Evolutionary conservation across 2,113 vertebrate species (phyloP), one percentile per base, ranked within the genome.

Genomic region (Blennius ocellaris): DNA sequence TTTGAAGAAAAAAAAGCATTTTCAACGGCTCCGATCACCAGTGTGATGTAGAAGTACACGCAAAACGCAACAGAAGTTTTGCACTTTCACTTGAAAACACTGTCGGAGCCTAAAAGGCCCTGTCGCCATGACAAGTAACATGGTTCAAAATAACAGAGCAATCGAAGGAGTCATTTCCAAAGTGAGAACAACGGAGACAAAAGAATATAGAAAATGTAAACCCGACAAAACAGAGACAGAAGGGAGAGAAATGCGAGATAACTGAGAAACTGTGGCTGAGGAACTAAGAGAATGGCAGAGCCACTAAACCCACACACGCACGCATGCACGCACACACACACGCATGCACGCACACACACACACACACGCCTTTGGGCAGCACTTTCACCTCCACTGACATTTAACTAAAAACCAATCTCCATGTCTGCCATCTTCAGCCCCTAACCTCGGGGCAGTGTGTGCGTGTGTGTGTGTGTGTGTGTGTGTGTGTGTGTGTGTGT

Each of bases 361-460:
- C 69, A 79, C 63, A 53, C 53, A 21, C 73, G 86, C 89, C 94
- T 79, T 53, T 78, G 78, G 90, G 93, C 89, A 72, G 78, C 94
- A 88, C 94, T 89, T 93, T 94, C 90, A 91, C 88, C 89, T 86
- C 89, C 84, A 85, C 90, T 94, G 94, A 94, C 93, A 94, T 94
- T 95, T 95, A 95, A 94, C 87, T 94, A 92, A 95, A 93, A 92
- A 90, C 83, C 86, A 89, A 85, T 94, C 92, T 93, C 84, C 89
- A 89, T 92, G 90, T 92, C 91, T 91, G 81, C 86, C 89, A 93
- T 91, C 81, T 85, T 82, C 79, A 86, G 84, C 59, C 76, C 78
- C 87, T 83, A 86, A 93, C 85, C 57, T 79, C 81, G 62, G 82
- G 59, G 47, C 86, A 78, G 60, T 39, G 43, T 58, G 45, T 82